Conservation (phyloP, 2,113 vertebrate genomes). For the Urocitellus parryii region DNA sequence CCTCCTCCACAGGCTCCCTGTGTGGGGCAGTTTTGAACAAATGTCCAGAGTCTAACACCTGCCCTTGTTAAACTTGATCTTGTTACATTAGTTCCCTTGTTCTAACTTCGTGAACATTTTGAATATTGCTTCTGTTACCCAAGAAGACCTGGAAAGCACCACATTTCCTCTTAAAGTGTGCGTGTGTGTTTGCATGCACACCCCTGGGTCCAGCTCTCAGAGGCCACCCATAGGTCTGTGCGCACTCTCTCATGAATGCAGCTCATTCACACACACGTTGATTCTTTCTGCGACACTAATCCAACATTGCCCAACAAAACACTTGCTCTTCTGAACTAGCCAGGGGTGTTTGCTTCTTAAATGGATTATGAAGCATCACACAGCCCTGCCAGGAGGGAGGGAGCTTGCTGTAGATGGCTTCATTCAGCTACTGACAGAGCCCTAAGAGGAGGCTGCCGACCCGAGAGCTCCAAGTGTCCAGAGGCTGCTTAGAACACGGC, state of each 20-base stretch:
- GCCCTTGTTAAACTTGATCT: not conserved
- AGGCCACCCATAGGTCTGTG: not conserved
- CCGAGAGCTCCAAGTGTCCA: too few relatives aligned
- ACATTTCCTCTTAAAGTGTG: not conserved
- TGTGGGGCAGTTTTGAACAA: not conserved
- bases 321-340: not conserved
- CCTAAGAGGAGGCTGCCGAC: not conserved
- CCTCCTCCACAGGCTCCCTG: not conserved
- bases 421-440: not conserved
- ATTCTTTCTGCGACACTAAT: not conserved
- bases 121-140: constrained; percentile 21
- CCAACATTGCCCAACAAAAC: not conserved
- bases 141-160: not conserved
- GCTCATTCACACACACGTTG: not conserved
- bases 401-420: not conserved
- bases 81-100: not conserved
- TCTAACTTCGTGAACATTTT: not conserved
- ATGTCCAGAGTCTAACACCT: not conserved
- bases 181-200: not conserved
- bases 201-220: not conserved
- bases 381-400: too few relatives aligned
- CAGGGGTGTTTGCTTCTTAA: not conserved
- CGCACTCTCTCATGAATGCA: not conserved
- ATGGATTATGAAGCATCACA: not conserved
- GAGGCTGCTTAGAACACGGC: fast-evolving